A percentile compares a stretch with the other conserved stretches of the same genome.
These are phyloP conservation scores for Poeciliopsis occidentalis DNA, from an alignment of 2,113 vertebrate genomes.

Conservation along the genomic window DNA sequence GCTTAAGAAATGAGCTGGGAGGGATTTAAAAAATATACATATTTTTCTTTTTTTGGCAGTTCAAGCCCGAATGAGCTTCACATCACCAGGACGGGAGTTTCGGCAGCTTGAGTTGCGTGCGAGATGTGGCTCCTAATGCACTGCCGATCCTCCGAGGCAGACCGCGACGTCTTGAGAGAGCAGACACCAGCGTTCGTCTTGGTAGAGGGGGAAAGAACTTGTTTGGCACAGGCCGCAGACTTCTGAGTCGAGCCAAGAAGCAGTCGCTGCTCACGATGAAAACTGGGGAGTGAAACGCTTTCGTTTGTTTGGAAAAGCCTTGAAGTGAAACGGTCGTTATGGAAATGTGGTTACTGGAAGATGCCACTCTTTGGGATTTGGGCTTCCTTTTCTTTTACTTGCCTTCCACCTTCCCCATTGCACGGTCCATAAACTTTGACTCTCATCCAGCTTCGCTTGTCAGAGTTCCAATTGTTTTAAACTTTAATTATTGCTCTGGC, in stretches of 20 bases:
- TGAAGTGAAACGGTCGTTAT: too few relatives aligned
- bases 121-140: slow-evolving; percentile 16
- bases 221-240: background rate
- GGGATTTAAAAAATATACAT: background rate
- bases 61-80: slow-evolving; percentile 33
- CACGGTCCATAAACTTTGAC: too few relatives aligned
- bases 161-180: slow-evolving; percentile 13
- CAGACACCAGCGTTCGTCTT: slow-evolving; percentile 27
- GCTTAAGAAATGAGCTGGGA: slow-evolving; percentile 45
- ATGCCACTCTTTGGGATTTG: too few relatives aligned
- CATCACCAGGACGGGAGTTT: slow-evolving; percentile 33
- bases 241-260: background rate
- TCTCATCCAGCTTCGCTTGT: too few relatives aligned
- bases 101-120: slow-evolving; percentile 18
- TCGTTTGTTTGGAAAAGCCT: too few relatives aligned
- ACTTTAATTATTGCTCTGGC: too few relatives aligned
- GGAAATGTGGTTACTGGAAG: too few relatives aligned
- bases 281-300: too few relatives aligned
- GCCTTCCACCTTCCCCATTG: too few relatives aligned
- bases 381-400: too few relatives aligned
- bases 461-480: too few relatives aligned
- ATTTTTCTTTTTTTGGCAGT: slow-evolving; percentile 24
- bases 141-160: slow-evolving; percentile 12
- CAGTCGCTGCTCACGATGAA: too few relatives aligned
- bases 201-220: slow-evolving; percentile 4